Evolutionary conservation across 2,888 invertebrate species (phyloP), one percentile per base, ranked within the genome.

Genomic region (Sylvicola cinctus): DNA sequence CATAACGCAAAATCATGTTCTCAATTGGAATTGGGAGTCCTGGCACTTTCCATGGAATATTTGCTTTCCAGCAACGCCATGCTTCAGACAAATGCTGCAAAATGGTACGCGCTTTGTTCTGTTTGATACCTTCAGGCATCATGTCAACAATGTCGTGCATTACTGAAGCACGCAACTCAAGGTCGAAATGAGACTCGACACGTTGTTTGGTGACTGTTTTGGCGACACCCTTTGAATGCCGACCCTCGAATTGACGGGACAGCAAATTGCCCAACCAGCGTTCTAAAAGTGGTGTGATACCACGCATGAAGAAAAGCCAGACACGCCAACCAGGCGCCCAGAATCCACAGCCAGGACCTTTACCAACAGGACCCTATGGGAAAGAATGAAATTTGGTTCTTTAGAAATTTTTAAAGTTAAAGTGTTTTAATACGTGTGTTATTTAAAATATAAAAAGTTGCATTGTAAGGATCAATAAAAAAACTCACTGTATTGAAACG

Each of bases 61-160:
- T 95, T 0, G 98, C 98, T 55, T 99, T 99, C 98, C 98, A 99
- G 58, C 96, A 98, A 38, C 98, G 63, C 98, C 98, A 99, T 0
- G 98, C 98, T 59, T 99, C 98, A 20, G 91, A 93, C 39, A 99
- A 64, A 66, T 99, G 98, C 53, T 99, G 98, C 45, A 99, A 65
- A 46, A 99, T 99, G 3, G 96, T 96, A 44, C 96, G 70, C 1
- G 98, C 98, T 58, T 99, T 99, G 61, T 98, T 98, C 60, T 98
- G 98, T 52, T 99, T 99, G 54, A 99, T 98, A 42, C 98, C 98
- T 59, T 98, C 98, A 0, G 98, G 98, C 98, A 99, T 99, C 98
- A 99, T 99, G 51, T 99, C 98, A n/a, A 99, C 80, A 43, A 99
- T 99, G 52, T 99, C 98, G 62, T 80, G 78, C 83, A 83, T 81